Evolutionary conservation across 2,113 vertebrate genomes (phyloP).

Genomic region (Connochaetes taurinus): DNA sequence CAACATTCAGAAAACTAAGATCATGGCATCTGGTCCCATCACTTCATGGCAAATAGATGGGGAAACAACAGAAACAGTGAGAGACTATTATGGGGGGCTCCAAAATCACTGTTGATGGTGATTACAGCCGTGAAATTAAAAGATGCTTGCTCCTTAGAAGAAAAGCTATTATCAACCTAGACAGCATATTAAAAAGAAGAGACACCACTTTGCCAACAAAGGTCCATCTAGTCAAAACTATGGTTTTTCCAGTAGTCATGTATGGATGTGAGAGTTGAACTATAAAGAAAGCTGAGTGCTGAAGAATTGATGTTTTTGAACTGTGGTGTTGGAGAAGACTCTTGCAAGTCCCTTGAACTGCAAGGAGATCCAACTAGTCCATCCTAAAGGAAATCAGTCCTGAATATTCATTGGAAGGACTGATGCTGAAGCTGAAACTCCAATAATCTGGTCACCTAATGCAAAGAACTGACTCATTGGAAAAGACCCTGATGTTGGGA

Average conservation of each 20-base stretch:
- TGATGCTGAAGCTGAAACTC: not conserved
- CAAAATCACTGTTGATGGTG: not conserved
- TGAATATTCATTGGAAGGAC: not conserved
- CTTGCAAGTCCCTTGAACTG: not conserved
- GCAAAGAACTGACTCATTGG: not conserved
- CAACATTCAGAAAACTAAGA: not conserved
- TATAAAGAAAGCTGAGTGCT: rapidly evolving
- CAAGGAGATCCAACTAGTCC: not conserved
- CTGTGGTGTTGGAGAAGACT: not conserved
- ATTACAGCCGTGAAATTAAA: not conserved
- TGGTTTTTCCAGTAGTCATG: not conserved
- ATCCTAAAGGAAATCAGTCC: not conserved
- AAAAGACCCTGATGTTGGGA: not conserved
- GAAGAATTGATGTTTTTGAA: not conserved
- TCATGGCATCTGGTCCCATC: rapidly evolving
- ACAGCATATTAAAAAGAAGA: not conserved
- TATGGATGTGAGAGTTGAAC: not conserved
- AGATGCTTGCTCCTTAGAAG: not conserved
- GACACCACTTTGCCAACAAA: not conserved
- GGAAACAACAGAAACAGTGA: not conserved
- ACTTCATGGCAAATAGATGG: not conserved
- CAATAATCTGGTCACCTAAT: not conserved
- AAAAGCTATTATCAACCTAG: not conserved
- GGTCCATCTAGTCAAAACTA: not conserved
- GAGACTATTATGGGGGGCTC: not conserved